Base-by-base conservation (phyloP, 2,888 invertebrate genomes). In the Tetropium fuscum region DNA sequence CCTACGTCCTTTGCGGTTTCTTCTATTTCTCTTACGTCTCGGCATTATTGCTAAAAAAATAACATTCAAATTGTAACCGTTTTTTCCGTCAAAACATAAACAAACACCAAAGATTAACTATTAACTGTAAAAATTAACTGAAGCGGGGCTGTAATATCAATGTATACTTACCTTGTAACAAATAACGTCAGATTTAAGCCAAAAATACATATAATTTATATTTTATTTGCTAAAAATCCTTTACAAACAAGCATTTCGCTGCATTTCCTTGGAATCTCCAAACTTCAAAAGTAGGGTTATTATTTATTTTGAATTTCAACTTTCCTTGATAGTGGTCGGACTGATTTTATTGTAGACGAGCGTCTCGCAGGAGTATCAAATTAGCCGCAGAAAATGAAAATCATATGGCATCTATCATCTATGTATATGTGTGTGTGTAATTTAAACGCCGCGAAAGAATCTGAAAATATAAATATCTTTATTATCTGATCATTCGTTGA, bases 61-160 rank as follows among this genome's bases (percentile, higher is more conserved):
- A 27, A 18, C 38, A 49, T 11, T 19, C 6, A 27, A 40, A 27
- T 40, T 25, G 10, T 51, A 51, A 51, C 51, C 51, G 51, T 18
- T 51, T 51, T 51, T 51, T 51, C 38, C 40, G 51, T 51, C 40
- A 51, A 51, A 51, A 36, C 34, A 20, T 48, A 36, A 20, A 36
- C 34, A 36, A 20, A 47, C 34, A 48, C 18, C n/a, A 38, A 22
- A 8, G 38, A 32, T 10, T 2, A 45, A 11, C 6, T 8, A 16
- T 44, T 27, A 44, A 27, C n/a, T 44, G n/a, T 15, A 27, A 11
- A 27, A 51, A 18, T 27, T 11, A 15, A 8, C n/a, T 4, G 7
- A 25, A 16, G 6, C 16, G n/a, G 25, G 5, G 5, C 2, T 41
- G 2, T 34, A 6, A n/a, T 38, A 19, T 43, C 25, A 6, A 1